Conservation (phyloP, 2,797 vertebrate genomes). For the Mus caroli region DNA sequence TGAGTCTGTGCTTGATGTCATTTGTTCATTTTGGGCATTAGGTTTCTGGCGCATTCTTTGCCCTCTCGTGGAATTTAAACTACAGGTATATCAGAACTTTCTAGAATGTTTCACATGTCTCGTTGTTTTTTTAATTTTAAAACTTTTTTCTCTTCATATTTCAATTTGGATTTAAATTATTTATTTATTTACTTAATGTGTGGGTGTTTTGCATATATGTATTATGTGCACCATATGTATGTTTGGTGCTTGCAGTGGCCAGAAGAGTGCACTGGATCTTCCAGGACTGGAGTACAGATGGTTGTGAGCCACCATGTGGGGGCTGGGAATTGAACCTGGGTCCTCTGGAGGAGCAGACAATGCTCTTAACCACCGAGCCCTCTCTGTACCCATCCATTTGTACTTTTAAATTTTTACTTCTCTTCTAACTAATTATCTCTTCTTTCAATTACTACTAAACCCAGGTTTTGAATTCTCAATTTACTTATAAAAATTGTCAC, state of each 20-base stretch:
- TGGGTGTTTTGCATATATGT: neutral
- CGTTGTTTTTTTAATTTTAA: neutral
- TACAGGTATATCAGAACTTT: neutral
- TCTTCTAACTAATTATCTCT: constrained; percentile 46
- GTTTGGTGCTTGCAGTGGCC: neutral
- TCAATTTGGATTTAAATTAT: neutral
- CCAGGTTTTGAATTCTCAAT: constrained; percentile 21
- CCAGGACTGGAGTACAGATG: neutral
- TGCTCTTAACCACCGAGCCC: neutral
- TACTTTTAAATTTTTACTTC: neutral
- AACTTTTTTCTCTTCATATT: neutral
- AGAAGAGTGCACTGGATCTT: neutral
- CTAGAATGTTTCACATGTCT: neutral
- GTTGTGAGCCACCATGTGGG: neutral
- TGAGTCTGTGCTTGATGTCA: neutral
- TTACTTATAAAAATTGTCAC: constrained; percentile 43
- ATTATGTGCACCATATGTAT: neutral
- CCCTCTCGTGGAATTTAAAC: neutral
- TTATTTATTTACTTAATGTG: neutral
- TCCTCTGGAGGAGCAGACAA: neutral
- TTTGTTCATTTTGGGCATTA: neutral
- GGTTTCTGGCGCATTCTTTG: neutral
- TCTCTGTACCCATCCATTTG: neutral
- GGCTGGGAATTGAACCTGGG: neutral
- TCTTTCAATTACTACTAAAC: constrained; percentile 32